Evolutionary conservation across 2,888 invertebrate species (phyloP).

Genomic region (Nycteola revayana): DNA sequence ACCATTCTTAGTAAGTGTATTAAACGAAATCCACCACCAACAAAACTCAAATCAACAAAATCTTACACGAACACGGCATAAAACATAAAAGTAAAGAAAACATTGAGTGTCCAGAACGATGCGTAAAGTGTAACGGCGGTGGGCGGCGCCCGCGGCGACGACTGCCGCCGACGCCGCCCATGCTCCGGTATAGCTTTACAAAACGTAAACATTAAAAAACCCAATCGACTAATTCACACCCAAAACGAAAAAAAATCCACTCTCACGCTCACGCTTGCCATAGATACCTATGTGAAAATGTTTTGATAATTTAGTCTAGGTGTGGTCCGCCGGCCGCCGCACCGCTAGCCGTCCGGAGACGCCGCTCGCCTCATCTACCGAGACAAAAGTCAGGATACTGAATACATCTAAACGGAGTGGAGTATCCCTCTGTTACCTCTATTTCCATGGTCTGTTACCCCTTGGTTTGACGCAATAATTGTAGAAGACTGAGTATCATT

Average conservation of each 20-base stretch:
- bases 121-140: slow-evolving; percentile 69
- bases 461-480: too few relatives aligned
- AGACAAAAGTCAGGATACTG: slow-evolving; percentile 77
- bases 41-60: slow-evolving; percentile 80
- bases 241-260: slow-evolving; percentile 81
- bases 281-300: slow-evolving; percentile 82
- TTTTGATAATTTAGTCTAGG: slow-evolving; percentile 79
- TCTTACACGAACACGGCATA: slow-evolving; percentile 81
- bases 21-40: slow-evolving; percentile 83
- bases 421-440: slow-evolving; percentile 24
- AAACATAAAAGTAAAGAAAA: slow-evolving; percentile 76
- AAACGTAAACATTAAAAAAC: slow-evolving; percentile 82
- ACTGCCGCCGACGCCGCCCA: slow-evolving; percentile 69
- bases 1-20: slow-evolving; percentile 67
- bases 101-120: slow-evolving; percentile 79
- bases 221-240: slow-evolving; percentile 83
- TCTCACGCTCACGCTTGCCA: slow-evolving; percentile 83
- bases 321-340: slow-evolving; percentile 75
- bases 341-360: slow-evolving; percentile 70
- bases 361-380: slow-evolving; percentile 81
- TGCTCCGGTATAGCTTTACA: slow-evolving; percentile 71
- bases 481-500: too few relatives aligned
- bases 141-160: slow-evolving; percentile 67
- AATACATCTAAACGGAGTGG: slow-evolving; percentile 31
- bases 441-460: too few relatives aligned